Evolutionary conservation across 2,113 vertebrate genomes (phyloP), one percentile per base, ranked within the genome.

Genomic region (Pterocles gutturalis): DNA sequence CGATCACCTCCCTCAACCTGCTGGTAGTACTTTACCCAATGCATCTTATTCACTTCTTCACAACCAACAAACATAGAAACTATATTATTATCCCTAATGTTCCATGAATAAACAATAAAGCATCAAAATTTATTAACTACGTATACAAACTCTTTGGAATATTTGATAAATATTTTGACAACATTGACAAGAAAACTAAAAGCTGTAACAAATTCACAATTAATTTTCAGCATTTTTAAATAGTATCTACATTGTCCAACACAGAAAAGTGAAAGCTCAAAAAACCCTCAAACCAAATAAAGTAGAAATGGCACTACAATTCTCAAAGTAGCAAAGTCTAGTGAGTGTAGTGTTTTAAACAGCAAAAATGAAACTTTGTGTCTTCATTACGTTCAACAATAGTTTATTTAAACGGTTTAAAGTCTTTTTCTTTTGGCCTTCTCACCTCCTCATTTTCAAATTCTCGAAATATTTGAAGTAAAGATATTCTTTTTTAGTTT

Each of bases 241-340:
- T 49, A 20, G 25, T 69, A 46, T 29, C 22, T 62, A 38, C 11
- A 10, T 77, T 89, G 10, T 80, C 34, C 45, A 67, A 12, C 7
- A 72, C 3, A 29, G 45, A 77, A 60, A 81, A 84, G 9, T 1
- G 8, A 70, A 89, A 48, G 10, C 5, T 45, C 8, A 76, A 89
- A 38, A 54, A 45, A 1, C 0, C 2, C 20, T 48, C 24, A 67
- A 66, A 58, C 17, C 3, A 0, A 70, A 17, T 36, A 46, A 70
- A 62, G 9, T 34, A 12, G 13, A 13, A 78, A 61, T 46, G 13
- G 66, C 7, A 49, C 48, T 57, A 33, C 49, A 79, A 31, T 57
- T 67, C 19, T 90, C 10, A 71, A 26, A 85, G 15, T 9, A 62
- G 14, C 29, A 24, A 75, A 54, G 2, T 69, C 53, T 66, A 46